phyloP scores from a whole-genome alignment of 1,140 invertebrate species.

The Copidosoma floridanum region DNA sequence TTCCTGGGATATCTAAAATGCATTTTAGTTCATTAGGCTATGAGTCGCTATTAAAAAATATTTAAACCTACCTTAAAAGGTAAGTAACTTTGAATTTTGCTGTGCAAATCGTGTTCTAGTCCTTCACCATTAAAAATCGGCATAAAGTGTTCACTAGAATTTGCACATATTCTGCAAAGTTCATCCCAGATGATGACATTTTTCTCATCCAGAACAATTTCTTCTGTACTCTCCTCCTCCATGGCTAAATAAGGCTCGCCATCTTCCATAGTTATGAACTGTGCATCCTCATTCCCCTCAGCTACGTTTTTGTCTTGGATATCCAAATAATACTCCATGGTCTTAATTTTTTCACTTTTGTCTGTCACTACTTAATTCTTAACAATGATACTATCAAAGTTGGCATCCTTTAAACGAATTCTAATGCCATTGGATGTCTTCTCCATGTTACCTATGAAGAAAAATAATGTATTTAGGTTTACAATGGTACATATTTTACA shows the following conservation, averaged over 20 bases:
- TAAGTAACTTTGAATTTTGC: constrained; percentile 62
- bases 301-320: not conserved
- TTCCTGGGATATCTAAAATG: constrained; percentile 50
- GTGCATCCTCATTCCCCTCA: not conserved
- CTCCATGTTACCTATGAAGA: too few relatives aligned
- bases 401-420: not conserved
- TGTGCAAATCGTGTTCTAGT: constrained; percentile 54
- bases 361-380: too few relatives aligned
- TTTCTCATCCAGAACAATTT: constrained; percentile 8
- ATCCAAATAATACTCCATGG: constrained; percentile 18
- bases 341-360: constrained; percentile 7
- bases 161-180: constrained; percentile 61
- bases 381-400: not conserved
- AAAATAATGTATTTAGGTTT: too few relatives aligned
- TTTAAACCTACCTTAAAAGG: constrained; percentile 58
- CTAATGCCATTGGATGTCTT: too few relatives aligned
- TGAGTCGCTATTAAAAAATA: constrained; percentile 59
- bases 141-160: constrained; percentile 52
- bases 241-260: not conserved
- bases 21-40: constrained; percentile 11
- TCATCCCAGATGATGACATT: constrained; percentile 19
- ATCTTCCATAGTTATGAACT: constrained; percentile 6
- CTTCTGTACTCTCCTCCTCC: not conserved
- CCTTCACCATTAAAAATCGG: constrained; percentile 62
- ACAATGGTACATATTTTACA: too few relatives aligned